A percentile compares a stretch with the other conserved stretches of the same genome.
Conservation (phyloP, 2,888 invertebrate genomes). For the Euplagia quadripunctaria region DNA sequence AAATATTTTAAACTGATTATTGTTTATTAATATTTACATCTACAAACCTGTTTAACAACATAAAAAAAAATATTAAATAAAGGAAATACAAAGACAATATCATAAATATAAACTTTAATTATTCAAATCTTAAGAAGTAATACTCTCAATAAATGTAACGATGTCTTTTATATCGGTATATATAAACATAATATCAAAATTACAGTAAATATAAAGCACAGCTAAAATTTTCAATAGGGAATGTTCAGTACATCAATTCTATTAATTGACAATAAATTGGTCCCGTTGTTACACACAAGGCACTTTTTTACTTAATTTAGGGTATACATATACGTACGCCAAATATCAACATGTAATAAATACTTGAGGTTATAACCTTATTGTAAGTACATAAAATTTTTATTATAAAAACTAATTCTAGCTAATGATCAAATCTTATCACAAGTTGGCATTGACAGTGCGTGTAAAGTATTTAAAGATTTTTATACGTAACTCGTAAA, state of each 20-base stretch:
- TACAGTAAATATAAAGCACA: conserved; percentile 64
- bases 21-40: background rate
- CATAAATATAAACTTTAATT: conserved; percentile 78
- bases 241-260: conserved; percentile 81
- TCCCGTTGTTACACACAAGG: conserved; percentile 76
- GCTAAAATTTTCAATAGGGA: conserved; percentile 74
- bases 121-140: conserved; percentile 78
- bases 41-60: background rate
- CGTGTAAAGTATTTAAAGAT: conserved; percentile 33
- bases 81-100: conserved; percentile 35
- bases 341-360: conserved; percentile 66
- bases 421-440: conserved; percentile 65
- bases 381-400: conserved; percentile 70
- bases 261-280: conserved; percentile 71
- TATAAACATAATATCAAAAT: conserved; percentile 73
- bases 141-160: conserved; percentile 82
- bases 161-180: conserved; percentile 72
- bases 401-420: conserved; percentile 55
- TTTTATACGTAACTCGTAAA: conserved; percentile 6
- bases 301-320: conserved; percentile 67
- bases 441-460: conserved; percentile 65
- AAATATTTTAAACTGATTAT: background rate
- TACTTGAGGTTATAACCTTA: conserved; percentile 66
- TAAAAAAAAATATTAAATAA: conserved; percentile 1
- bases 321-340: conserved; percentile 45